Evolutionary conservation across 30 jellyfish, hydroid and myxozoan species (phyloP).

Genomic region (Pelagia noctiluca): DNA sequence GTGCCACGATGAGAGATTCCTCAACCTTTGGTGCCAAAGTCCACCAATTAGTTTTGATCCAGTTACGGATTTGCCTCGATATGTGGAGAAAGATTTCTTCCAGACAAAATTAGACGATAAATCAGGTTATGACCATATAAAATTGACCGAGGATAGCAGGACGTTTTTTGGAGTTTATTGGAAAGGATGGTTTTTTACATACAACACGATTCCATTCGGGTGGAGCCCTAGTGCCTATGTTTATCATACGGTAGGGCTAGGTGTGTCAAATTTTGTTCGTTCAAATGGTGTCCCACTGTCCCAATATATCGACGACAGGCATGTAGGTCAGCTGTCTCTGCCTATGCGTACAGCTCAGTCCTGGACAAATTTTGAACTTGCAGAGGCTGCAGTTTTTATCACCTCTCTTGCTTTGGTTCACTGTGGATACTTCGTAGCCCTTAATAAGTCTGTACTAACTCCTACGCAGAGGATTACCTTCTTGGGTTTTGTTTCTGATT

Average conservation of each 20-base stretch:
- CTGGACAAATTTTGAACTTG: neutral
- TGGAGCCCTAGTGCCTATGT: neutral
- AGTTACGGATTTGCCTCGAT: neutral
- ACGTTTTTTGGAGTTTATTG: constrained; percentile 26
- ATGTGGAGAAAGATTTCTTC: neutral
- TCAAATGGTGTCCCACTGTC: constrained; percentile 18
- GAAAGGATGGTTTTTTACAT: constrained; percentile 3
- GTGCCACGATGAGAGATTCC: neutral
- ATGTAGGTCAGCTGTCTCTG: constrained; percentile 7
- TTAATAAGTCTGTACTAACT: neutral
- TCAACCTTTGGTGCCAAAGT: neutral
- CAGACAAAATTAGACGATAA: neutral
- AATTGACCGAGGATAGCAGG: neutral
- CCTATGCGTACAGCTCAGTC: neutral
- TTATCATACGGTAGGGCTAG: neutral
- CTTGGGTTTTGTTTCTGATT: neutral
- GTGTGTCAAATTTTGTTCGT: constrained; percentile 6
- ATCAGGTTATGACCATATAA: constrained; percentile 12
- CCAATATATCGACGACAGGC: constrained; percentile 16
- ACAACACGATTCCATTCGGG: constrained; percentile 17
- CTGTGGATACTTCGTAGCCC: neutral
- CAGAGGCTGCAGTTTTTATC: neutral
- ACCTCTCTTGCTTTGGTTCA: neutral
- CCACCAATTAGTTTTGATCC: neutral
- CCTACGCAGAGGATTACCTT: neutral